Evolutionary conservation across 2,797 vertebrate species (phyloP), one percentile per base, ranked within the genome.

Genomic region (Enteromius unitaeniatus): DNA sequence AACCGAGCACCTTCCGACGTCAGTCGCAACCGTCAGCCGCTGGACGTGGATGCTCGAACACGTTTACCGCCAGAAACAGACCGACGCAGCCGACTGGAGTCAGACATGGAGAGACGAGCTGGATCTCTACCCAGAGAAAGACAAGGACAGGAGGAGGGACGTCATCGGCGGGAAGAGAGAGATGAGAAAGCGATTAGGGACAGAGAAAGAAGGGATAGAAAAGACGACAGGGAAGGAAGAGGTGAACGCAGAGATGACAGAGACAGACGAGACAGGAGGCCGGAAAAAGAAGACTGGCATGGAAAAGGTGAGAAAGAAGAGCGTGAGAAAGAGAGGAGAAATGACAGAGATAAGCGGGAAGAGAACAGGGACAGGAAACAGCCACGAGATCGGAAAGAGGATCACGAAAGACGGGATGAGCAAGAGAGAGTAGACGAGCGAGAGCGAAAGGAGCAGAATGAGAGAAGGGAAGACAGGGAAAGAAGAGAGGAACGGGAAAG

Each of bases 31-130:
- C 93, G 95, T 3, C 91, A 95, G 1, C 93, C 92, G 21, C 91
- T 96, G 0, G 96, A 97, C 77, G 95, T 95, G 82, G 95, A 95
- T 84, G 87, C 93, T 64, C 93, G 94, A 1, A 90, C 89, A 0
- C 89, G 94, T 7, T 86, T 92, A 2, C 5, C 90, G 0, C 65
- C 90, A 8, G 93, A 93, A 1, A 67, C 64, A 0, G 94, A 95
- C 68, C 87, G 84, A 23, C 88, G 92, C 70, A 86, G 77, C 64
- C 92, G 91, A 8, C 79, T 93, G 15, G 86, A 90, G 0, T 94
- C 93, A 3, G 94, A 95, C 49, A 5, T 77, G 3, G 92, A 94
- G 4, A 93, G 86, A 78, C 90, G 67, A 85, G 82, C 60, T 1
- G 89, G 78, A 3, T 90, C 91, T 34, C 80, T 93, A 70, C 85